phyloP scores from a whole-genome alignment of 2,113 vertebrate genomes.

The Muscicapa adusta region DNA sequence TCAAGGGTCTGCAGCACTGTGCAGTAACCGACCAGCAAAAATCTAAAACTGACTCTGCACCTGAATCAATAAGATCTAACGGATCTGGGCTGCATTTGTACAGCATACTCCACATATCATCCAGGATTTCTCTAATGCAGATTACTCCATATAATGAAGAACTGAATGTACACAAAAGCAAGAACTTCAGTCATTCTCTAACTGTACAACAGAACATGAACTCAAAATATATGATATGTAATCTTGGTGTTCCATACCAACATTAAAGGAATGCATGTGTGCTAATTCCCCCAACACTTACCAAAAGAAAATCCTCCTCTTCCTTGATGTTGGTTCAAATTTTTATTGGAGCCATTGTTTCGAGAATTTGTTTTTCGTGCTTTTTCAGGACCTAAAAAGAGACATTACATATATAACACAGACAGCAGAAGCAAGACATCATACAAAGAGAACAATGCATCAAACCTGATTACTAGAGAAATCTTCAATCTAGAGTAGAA shows the following conservation, averaged over 20 bases:
- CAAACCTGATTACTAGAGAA: neutral
- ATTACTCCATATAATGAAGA: neutral
- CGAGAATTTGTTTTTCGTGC: conserved; percentile 50
- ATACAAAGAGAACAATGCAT: neutral
- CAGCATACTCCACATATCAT: neutral
- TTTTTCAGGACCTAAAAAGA: conserved; percentile 64
- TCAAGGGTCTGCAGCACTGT: neutral
- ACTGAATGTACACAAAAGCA: neutral
- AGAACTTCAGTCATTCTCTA: neutral
- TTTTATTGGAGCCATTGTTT: conserved; percentile 65
- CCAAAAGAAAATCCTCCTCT: conserved; percentile 80
- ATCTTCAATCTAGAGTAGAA: neutral
- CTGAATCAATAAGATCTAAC: neutral
- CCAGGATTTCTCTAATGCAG: neutral
- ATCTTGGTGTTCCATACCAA: neutral
- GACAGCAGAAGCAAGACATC: neutral
- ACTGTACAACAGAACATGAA: neutral
- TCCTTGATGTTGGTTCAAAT: conserved; percentile 59
- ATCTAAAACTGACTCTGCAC: neutral
- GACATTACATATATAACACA: neutral
- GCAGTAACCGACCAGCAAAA: neutral
- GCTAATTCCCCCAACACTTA: conserved; percentile 31
- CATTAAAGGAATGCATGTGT: neutral
- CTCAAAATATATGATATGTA: neutral
- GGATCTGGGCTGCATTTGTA: neutral